Evolutionary conservation across 2,113 vertebrate species (phyloP).

Genomic region (Pedionomus torquatus): DNA sequence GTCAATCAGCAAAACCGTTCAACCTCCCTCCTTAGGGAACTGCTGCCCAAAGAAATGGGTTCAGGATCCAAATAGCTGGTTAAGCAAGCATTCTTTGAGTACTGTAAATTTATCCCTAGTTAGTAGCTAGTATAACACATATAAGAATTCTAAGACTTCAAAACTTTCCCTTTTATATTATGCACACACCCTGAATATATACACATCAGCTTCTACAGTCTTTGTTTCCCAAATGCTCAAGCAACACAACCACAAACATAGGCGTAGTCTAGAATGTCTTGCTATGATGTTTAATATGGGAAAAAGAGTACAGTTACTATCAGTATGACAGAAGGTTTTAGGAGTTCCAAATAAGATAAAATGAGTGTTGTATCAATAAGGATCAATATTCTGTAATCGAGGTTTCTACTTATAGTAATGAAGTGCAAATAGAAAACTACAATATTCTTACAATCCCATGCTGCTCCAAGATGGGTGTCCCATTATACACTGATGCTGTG

Average conservation of each 20-base stretch:
- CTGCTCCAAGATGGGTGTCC: neutral
- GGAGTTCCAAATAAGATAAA: neutral
- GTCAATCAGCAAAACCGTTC: neutral
- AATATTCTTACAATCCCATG: neutral
- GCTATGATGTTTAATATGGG: neutral
- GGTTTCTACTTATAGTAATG: neutral
- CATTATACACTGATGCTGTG: fast-evolving
- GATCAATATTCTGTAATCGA: neutral
- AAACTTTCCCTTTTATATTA: neutral
- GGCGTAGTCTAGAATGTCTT: neutral
- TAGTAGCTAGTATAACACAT: neutral
- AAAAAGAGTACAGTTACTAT: neutral
- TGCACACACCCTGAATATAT: fast-evolving
- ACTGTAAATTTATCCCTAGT: neutral
- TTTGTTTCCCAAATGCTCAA: neutral
- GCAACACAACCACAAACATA: neutral
- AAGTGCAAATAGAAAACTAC: neutral
- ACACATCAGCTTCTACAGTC: neutral
- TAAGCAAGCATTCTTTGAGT: neutral
- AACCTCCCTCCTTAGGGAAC: neutral
- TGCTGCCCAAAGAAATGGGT: neutral
- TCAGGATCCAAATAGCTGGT: neutral
- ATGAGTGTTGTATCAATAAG: neutral
- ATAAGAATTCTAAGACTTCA: neutral
- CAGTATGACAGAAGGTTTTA: neutral